phyloP scores from a whole-genome alignment of 2,888 invertebrate genomes.

The Nezara viridula region DNA sequence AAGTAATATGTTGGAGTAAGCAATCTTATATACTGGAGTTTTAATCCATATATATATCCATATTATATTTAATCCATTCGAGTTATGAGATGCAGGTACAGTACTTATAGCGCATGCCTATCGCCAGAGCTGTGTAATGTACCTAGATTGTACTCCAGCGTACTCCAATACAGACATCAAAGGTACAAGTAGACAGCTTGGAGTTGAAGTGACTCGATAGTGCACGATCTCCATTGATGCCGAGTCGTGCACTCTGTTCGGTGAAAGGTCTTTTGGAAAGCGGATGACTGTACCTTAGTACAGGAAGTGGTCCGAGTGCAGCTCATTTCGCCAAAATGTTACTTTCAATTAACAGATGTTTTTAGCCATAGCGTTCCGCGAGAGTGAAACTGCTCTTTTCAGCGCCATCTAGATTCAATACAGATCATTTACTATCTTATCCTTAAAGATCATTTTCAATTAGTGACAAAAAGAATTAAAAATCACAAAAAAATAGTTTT shows the following conservation, averaged over 20 bases:
- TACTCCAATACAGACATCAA: not conserved
- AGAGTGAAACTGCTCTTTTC: not conserved
- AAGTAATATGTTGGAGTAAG: too few relatives aligned
- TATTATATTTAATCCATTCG: too few relatives aligned
- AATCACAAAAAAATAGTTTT: too few relatives aligned
- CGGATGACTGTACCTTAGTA: not conserved
- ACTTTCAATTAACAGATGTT: conserved; percentile 34
- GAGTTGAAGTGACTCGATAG: not conserved
- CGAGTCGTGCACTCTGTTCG: not conserved
- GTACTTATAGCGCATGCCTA: too few relatives aligned
- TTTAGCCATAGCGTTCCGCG: not conserved
- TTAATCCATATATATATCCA: too few relatives aligned
- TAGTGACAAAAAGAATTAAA: too few relatives aligned
- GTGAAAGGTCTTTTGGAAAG: conserved; percentile 43
- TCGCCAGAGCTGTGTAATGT: conserved; percentile 17
- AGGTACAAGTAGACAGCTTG: not conserved
- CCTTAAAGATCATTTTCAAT: too few relatives aligned
- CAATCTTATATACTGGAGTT: too few relatives aligned
- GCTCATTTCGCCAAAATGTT: conserved; percentile 17
- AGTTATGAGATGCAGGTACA: too few relatives aligned
- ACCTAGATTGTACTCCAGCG: too few relatives aligned
- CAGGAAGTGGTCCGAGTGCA: not conserved
- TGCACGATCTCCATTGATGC: conserved; percentile 27
- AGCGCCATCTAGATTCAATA: too few relatives aligned
- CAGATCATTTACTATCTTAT: too few relatives aligned